phyloP scores from a whole-genome alignment of 92 coral and sea anemone species.

The Nematostella vectensis region DNA sequence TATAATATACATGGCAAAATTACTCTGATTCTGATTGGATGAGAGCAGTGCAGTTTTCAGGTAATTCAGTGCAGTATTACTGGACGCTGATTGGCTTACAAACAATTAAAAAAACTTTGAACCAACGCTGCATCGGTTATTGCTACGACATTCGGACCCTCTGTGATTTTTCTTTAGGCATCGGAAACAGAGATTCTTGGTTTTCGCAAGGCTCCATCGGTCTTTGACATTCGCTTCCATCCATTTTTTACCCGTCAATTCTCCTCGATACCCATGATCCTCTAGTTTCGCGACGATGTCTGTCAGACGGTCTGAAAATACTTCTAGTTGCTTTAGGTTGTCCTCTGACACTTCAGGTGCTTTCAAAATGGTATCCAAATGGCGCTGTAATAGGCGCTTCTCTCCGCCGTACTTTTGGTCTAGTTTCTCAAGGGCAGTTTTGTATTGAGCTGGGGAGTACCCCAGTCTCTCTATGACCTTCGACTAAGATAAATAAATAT shows the following conservation, averaged over 20 bases:
- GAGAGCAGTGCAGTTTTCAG: too few species aligned
- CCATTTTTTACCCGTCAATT: constrained; percentile 5
- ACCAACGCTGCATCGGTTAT: constrained; percentile 11
- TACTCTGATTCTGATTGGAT: too few species aligned
- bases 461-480: constrained; percentile 21
- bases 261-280: constrained; percentile 19
- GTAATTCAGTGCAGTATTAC: too few species aligned
- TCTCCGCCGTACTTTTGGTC: constrained; percentile 29
- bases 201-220: constrained; percentile 7
- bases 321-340: constrained; percentile 30
- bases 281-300: constrained; percentile 29
- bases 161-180: constrained; percentile 8
- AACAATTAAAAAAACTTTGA: too few species aligned
- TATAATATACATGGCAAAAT: too few species aligned
- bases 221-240: constrained; percentile 2
- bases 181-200: constrained; percentile 2
- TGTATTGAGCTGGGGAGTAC: constrained; percentile 17
- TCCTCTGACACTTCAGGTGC: constrained; percentile 19
- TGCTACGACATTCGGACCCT: constrained; percentile 18
- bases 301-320: constrained; percentile 21
- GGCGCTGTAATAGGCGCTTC: constrained; percentile 31
- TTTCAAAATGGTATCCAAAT: constrained; percentile 13
- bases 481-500: too few species aligned
- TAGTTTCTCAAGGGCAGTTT: constrained; percentile 35
- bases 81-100: too few species aligned